Evolutionary conservation across 2,113 vertebrate genomes (phyloP), one percentile per base, ranked within the genome.

Genomic region (Python bivittatus): DNA sequence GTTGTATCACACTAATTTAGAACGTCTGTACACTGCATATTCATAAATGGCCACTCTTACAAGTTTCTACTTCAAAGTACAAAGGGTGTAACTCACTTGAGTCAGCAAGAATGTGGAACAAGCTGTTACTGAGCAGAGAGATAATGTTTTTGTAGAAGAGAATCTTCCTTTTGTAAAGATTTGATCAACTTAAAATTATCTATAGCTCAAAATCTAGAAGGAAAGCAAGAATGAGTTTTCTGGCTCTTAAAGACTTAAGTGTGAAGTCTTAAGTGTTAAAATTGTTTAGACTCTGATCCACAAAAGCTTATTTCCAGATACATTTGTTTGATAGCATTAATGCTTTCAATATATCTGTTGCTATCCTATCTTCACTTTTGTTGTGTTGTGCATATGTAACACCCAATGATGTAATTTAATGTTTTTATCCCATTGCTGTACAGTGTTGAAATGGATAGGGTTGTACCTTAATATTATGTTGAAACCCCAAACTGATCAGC

Each of bases 41-140:
- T 90, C 83, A 90, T 89, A 88, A 92, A 94, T 88, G 93, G 58
- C 64, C 58, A 79, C n/a, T 91, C 44, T 94, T 96, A 91, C 0
- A 92, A 94, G 92, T 93, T 95, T 88, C 88, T 9, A 60, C 88
- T 88, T 90, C 79, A 92, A 12, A 25, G 54, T 72, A 3, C 94
- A 13, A 57, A 95, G 96, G 95, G 94, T 95, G 92, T 97, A 94
- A 96, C 93, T 94, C 91, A 1, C 15, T 95, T 83, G 95, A 96
- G 88, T 97, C 95, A 96, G 2, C 89, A 94, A 89, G 92, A 91
- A 72, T 29, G 91, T 93, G 42, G 83, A 93, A 94, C 88, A 91
- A 84, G 90, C 93, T 61, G 90, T 92, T n/a, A 91, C 96, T 68
- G 84, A 0, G 0, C 60, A 48, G 38, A 12, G 93, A 96, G 88